phyloP scores from a whole-genome alignment of 2,888 invertebrate species.

The Meiosimyza platycephala region DNA sequence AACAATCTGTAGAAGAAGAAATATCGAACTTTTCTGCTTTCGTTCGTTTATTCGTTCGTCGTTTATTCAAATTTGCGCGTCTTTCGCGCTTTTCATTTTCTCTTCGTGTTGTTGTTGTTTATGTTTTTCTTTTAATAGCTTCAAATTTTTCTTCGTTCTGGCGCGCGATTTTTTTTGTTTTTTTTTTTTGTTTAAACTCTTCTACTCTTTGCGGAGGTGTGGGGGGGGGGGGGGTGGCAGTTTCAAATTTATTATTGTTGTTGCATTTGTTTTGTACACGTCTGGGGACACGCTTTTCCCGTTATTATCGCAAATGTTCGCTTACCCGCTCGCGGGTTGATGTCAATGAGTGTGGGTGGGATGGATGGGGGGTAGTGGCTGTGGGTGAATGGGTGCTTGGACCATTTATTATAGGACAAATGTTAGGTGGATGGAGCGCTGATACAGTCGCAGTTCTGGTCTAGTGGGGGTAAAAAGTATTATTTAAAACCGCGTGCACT shows the following conservation, averaged over 20 bases:
- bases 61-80: constrained; percentile 35
- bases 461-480: constrained; percentile 19
- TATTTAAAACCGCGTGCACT: constrained; percentile 22
- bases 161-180: constrained; percentile 7
- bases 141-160: constrained; percentile 32
- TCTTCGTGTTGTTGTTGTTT: not conserved
- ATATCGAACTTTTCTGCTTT: constrained; percentile 23
- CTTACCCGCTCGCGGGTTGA: constrained; percentile 20
- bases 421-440: too few species aligned
- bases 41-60: not conserved
- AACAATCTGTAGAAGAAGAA: constrained; percentile 14
- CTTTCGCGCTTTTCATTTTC: constrained; percentile 8
- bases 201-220: not conserved
- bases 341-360: not conserved
- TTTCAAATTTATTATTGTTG: constrained; percentile 33
- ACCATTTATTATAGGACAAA: too few species aligned
- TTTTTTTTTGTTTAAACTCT: constrained; percentile 20
- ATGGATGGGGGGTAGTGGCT: not conserved
- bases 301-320: constrained; percentile 34
- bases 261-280: constrained; percentile 16
- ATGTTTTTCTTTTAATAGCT: constrained; percentile 35
- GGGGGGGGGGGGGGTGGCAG: constrained; percentile 39
- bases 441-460: not conserved
- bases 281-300: constrained; percentile 32
- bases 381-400: not conserved